Base-by-base conservation (phyloP, 30 jellyfish, hydroid and myxozoan species). In the Turritopsis rubra region DNA sequence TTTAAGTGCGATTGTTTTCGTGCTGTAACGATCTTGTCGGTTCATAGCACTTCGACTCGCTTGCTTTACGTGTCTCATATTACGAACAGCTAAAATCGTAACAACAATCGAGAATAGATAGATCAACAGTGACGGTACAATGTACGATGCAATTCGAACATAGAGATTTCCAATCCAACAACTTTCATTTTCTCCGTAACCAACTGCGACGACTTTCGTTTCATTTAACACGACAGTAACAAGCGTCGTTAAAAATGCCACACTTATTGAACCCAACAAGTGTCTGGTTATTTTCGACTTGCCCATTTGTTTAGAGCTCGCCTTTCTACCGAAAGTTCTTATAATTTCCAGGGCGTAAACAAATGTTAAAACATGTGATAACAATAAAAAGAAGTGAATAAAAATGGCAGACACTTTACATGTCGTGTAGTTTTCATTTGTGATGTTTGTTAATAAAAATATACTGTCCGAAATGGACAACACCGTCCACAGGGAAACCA, bases 361-460 rank as follows among this genome's bases (percentile, higher is more conserved):
- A 68, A 27, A 23, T 68, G 77, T 27, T n/a, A 68, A n/a, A 27
- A 68, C 28, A 68, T 68, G 77, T 68, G 77, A 68, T 68, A 68
- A 19, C 30, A 68, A 19, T 1, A 68, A 0, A 68, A 19, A 68
- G 9, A 8, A n/a, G 19, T 68, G 77, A n/a, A 68, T 23, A 7
- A 1, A 23, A n/a, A 68, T 68, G 16, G 77, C 77, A 7, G 30
- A 23, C 9, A 23, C 8, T 68, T 68, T 68, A 68, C 77, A 68
- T 7, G 77, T 22, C 31, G 19, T 19, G 9, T 7, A n/a, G 19
- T 68, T 68, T n/a, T 68, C 30, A 7, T 17, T n/a, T n/a, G 30
- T 27, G 30, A 68, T 27, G 30, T 68, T 68, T 19, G 77, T n/a
- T n/a, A 68, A 27, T 1, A 68, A 19, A 68, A 68, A 68, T 68